phyloP scores from a whole-genome alignment of 2,797 vertebrate species.

The Vultur gryphus region DNA sequence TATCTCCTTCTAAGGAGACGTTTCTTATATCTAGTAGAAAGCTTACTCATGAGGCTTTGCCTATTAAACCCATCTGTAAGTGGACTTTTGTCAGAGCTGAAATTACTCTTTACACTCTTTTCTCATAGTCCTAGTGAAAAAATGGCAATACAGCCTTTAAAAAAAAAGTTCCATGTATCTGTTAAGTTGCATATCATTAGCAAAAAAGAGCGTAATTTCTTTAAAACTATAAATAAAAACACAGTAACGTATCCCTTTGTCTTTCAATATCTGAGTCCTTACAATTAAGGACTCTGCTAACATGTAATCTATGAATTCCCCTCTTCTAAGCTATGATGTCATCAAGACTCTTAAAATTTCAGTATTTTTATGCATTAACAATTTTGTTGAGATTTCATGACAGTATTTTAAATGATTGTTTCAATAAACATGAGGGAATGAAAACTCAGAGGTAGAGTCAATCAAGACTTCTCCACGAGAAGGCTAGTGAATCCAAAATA shows the following conservation, averaged over 20 bases:
- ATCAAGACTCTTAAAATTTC: background rate
- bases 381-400: background rate
- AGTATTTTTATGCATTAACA: background rate
- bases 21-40: background rate
- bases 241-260: background rate
- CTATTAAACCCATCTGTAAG: background rate
- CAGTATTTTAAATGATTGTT: background rate
- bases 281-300: background rate
- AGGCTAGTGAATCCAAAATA: background rate
- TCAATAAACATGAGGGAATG: background rate
- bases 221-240: background rate
- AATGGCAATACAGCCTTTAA: background rate
- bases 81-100: background rate
- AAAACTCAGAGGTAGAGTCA: background rate
- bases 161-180: background rate
- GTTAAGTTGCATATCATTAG: background rate
- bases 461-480: background rate
- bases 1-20: background rate
- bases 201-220: background rate
- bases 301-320: background rate
- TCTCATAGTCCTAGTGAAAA: background rate
- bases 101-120: background rate
- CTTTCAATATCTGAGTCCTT: background rate
- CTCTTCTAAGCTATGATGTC: background rate
- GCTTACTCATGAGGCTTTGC: background rate